Base-by-base conservation (phyloP, 2,888 invertebrate species). In the Pyrochroa serraticornis region DNA sequence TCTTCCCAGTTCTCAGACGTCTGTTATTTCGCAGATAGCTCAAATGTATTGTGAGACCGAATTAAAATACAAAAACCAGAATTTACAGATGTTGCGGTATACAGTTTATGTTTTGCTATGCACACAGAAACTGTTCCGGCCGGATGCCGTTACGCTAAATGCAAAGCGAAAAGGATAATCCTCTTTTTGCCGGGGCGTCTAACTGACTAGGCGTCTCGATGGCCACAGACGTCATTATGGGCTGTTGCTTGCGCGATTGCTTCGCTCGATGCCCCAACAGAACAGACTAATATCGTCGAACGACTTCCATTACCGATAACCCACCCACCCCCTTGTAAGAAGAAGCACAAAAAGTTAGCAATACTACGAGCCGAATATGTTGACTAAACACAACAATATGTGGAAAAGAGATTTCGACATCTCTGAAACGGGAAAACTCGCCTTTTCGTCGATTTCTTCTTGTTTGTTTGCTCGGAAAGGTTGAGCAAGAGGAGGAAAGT, bases 181-280 rank as follows among this genome's bases (percentile, higher is more conserved):
- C 39, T 43, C 38, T 42, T 55, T 59, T 49, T 44, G 14, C n/a
- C 34, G 22, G 50, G 62, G 62, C 60, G 65, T 60, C 65, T 58
- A 58, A 66, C 62, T 57, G 64, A 55, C 62, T 66, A 53, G 66
- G 66, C 66, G 66, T 64, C 66, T 59, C 32, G 60, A 57, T 62
- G 62, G 60, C 60, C 63, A 48, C 56, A 62, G 60, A 60, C 64
- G 60, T 46, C 60, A 46, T 65, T 64, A 64, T 62, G 61, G 56
- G 60, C 54, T 60, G 62, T 58, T 59, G 59, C 58, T 63, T 56
- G 43, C 51, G 49, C 60, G 46, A 55, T 48, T 45, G 35, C 34
- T 36, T 34, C 42, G 41, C 38, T 9, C 39, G 22, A 22, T 22
- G 22, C 22, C 32, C 33, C 48, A 7, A 39, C 13, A 37, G n/a